phyloP scores from a whole-genome alignment of 1,140 invertebrate species.

The Telenomus remus region DNA sequence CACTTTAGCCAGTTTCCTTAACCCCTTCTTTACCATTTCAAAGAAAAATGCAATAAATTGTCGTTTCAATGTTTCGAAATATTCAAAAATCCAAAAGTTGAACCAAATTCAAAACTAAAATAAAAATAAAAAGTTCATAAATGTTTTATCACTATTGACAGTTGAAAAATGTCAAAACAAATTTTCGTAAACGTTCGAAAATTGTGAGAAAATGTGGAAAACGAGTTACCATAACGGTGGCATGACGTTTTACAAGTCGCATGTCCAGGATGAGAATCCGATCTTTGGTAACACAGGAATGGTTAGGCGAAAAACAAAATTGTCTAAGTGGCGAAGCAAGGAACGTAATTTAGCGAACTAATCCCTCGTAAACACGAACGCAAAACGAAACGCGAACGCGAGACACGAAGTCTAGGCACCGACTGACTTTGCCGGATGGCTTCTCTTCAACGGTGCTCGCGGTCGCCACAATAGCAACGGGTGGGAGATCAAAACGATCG shows the following conservation, averaged over 20 bases:
- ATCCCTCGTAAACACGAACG: constrained; percentile 33
- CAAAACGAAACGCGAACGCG: constrained; percentile 59
- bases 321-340: constrained; percentile 7
- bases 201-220: constrained; percentile 7
- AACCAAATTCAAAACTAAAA: too few relatives aligned
- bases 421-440: constrained; percentile 67
- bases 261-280: constrained; percentile 57
- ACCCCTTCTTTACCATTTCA: too few relatives aligned
- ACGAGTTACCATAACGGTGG: constrained; percentile 72
- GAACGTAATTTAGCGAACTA: constrained; percentile 37
- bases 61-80: too few relatives aligned
- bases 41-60: too few relatives aligned
- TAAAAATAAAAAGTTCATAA: too few relatives aligned
- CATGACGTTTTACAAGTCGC: constrained; percentile 65
- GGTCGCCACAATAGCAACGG: constrained; percentile 67
- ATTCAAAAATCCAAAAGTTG: too few relatives aligned
- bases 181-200: background rate
- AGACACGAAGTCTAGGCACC: constrained; percentile 65
- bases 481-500: constrained; percentile 72
- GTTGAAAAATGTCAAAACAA: too few relatives aligned
- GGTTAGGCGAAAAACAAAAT: constrained; percentile 8
- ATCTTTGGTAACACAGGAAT: constrained; percentile 22
- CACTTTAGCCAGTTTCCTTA: too few relatives aligned
- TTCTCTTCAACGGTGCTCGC: constrained; percentile 65
- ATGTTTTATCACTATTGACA: too few relatives aligned